A percentile compares a stretch with the other conserved stretches of the same genome.
phyloP scores from a whole-genome alignment of 2,797 vertebrate genomes.

The Enteromius viviparus region DNA sequence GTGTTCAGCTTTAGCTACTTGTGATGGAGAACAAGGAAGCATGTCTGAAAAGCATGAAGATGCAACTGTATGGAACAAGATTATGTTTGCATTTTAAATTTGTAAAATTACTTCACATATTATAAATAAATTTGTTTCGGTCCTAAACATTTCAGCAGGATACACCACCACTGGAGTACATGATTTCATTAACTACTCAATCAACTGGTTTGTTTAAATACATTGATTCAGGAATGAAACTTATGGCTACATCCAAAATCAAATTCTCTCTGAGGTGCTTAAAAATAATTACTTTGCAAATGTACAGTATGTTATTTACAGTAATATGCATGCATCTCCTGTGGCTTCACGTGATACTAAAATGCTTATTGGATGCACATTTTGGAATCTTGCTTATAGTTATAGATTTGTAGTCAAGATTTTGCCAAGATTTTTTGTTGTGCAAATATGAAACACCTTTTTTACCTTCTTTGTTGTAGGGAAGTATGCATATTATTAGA shows the following conservation, averaged over 20 bases:
- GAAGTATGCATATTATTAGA: background rate
- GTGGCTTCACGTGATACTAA: no score
- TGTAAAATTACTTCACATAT: background rate
- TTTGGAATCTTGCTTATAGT: no score
- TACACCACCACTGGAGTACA: no score
- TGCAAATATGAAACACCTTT: background rate
- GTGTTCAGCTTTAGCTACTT: background rate
- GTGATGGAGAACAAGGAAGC: conserved; percentile 1
- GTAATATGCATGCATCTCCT: no score
- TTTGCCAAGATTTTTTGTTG: background rate
- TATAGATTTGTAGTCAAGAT: background rate
- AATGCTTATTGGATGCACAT: no score
- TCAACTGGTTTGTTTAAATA: background rate
- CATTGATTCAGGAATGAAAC: background rate
- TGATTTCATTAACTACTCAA: no score
- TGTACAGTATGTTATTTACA: no score
- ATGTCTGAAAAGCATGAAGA: background rate
- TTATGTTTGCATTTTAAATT: background rate
- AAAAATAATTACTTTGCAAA: conserved; percentile 2
- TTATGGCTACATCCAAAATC: background rate
- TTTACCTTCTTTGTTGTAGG: background rate
- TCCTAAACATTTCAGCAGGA: background rate
- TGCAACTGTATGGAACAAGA: background rate
- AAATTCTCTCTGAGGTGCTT: background rate
- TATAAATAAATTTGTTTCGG: background rate